These are phyloP conservation scores for Brachylomia viminalis DNA, from an alignment of 2,888 invertebrate species.

Conservation along the genomic window DNA sequence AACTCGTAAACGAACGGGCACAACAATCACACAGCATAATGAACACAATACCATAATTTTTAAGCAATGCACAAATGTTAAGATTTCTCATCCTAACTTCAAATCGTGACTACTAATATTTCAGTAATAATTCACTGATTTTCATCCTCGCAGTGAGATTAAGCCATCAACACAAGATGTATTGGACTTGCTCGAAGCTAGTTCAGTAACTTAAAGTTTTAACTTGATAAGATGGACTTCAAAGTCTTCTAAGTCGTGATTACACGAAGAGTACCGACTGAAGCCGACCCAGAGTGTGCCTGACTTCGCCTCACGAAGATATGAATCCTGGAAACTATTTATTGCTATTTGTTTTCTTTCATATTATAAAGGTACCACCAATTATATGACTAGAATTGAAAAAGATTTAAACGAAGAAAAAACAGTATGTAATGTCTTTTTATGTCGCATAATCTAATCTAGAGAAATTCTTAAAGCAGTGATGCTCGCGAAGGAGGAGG, in stretches of 20 bases:
- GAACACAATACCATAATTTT: background rate
- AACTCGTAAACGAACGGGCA: background rate
- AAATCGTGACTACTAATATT: constrained; percentile 40
- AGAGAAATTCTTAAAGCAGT: background rate
- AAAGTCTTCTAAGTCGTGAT: constrained; percentile 59
- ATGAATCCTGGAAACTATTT: constrained; percentile 46
- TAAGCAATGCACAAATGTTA: background rate
- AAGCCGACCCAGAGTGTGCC: constrained; percentile 20
- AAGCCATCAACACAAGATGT: constrained; percentile 61
- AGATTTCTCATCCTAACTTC: background rate
- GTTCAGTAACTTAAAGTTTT: constrained; percentile 56
- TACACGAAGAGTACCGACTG: constrained; percentile 46
- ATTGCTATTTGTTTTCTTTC: constrained; percentile 17
- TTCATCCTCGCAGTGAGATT: constrained; percentile 50
- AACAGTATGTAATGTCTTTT: background rate
- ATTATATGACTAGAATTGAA: background rate
- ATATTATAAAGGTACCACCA: background rate
- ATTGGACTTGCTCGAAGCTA: constrained; percentile 54
- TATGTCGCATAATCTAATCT: background rate
- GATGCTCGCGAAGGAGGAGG: no score
- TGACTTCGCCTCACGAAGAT: constrained; percentile 54
- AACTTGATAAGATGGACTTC: constrained; percentile 59
- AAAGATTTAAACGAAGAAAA: background rate
- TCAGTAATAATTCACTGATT: constrained; percentile 48
- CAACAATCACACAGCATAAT: background rate